Evolutionary conservation across 2,113 vertebrate genomes (phyloP).

Genomic region (Rhinoptilus africanus): DNA sequence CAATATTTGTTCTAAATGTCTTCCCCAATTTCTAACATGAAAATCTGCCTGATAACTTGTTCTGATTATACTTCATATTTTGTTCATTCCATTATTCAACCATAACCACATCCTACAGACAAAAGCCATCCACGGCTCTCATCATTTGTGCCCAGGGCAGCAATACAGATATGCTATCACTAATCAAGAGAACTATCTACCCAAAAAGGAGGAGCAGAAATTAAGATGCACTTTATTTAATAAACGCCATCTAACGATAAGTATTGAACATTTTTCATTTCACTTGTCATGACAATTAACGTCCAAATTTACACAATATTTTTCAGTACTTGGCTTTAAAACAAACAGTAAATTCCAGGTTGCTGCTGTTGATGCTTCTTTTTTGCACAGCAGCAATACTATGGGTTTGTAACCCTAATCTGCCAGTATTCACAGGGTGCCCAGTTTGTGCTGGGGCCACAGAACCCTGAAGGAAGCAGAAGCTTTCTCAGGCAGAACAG

Average conservation of each 20-base stretch:
- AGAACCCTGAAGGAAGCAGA: background rate
- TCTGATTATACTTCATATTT: background rate
- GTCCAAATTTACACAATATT: background rate
- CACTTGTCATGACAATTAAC: background rate
- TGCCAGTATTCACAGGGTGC: background rate
- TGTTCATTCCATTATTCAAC: background rate
- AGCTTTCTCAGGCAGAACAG: slow-evolving; percentile 4
- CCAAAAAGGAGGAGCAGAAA: background rate
- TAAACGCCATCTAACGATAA: background rate
- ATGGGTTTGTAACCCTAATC: background rate
- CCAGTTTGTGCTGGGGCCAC: background rate
- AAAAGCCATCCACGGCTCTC: background rate
- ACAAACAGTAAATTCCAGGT: background rate
- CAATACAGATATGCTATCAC: background rate
- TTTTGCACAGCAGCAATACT: background rate
- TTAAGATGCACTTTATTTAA: background rate
- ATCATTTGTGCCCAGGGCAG: background rate
- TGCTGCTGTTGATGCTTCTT: background rate
- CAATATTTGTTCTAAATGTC: background rate
- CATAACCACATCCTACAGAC: background rate
- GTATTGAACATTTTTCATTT: background rate
- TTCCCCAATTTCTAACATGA: background rate
- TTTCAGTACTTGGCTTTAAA: background rate
- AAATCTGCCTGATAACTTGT: background rate
- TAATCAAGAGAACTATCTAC: background rate